A percentile compares a stretch with the other conserved stretches of the same genome.
Evolutionary conservation across 30 jellyfish, hydroid and myxozoan genomes (phyloP).

Genomic region (Sanderia malayensis): DNA sequence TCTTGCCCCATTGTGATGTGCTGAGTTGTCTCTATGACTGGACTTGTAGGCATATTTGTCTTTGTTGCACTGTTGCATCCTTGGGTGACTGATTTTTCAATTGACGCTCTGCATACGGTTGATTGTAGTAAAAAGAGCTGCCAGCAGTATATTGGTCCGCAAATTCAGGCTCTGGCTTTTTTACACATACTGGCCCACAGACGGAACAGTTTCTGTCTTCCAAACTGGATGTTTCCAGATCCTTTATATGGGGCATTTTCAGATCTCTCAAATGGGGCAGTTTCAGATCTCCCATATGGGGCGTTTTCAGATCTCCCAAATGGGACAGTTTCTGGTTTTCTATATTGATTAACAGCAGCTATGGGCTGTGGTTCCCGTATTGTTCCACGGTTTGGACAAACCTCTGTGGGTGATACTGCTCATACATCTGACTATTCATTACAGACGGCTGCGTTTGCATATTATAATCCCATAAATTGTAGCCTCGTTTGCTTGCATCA

Average conservation of each 20-base stretch:
- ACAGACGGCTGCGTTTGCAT: neutral
- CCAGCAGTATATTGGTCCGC: constrained; percentile 32
- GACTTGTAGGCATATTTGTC: constrained; percentile 53
- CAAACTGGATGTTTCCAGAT: no score
- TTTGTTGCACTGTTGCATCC: constrained; percentile 27
- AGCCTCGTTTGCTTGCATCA: constrained; percentile 1
- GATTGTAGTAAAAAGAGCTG: neutral
- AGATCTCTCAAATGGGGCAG: no score
- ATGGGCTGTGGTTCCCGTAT: neutral
- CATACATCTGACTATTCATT: neutral
- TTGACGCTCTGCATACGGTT: constrained; percentile 13
- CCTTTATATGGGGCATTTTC: no score
- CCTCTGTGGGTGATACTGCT: no score
- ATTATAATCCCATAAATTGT: neutral
- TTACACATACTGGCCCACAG: no score
- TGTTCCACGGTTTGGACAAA: no score
- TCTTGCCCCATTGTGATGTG: constrained; percentile 41
- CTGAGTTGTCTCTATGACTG: constrained; percentile 36
- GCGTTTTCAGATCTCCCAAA: no score
- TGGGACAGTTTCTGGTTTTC: neutral
- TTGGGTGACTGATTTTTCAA: neutral
- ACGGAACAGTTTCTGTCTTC: no score
- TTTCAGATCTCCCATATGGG: no score
- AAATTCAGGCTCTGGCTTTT: neutral
- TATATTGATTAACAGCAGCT: neutral